phyloP scores from a whole-genome alignment of 2,888 invertebrate species.

The Deroplatys truncata region DNA sequence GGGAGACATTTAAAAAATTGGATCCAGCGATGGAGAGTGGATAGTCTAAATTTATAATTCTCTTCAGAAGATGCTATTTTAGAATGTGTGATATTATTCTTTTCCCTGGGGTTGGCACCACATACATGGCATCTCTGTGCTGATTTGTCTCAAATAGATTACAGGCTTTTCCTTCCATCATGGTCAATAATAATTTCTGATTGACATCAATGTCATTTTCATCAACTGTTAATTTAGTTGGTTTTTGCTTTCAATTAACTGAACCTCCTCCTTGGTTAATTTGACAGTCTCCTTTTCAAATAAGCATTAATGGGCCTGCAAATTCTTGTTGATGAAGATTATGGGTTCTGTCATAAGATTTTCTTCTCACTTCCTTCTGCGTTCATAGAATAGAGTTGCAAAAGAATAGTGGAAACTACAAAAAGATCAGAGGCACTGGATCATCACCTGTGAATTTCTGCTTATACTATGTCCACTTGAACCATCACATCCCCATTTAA shows the following conservation, averaged over 20 bases:
- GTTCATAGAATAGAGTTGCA: too few relatives aligned
- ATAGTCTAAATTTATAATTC: slow-evolving; percentile 29
- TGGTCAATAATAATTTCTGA: slow-evolving; percentile 29
- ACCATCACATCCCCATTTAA: too few relatives aligned
- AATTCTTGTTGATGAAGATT: too few relatives aligned
- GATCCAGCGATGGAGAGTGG: slow-evolving; percentile 38
- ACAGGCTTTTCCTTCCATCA: slow-evolving; percentile 31
- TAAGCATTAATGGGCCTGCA: too few relatives aligned
- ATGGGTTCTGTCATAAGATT: too few relatives aligned
- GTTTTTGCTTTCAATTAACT: slow-evolving; percentile 29
- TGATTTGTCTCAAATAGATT: slow-evolving; percentile 30
- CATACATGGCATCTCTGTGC: slow-evolving; percentile 29
- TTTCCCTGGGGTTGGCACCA: slow-evolving; percentile 29
- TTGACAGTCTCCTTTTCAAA: too few relatives aligned
- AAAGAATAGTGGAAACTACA: too few relatives aligned
- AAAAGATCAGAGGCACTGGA: too few relatives aligned
- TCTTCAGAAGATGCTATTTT: background rate
- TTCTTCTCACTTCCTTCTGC: too few relatives aligned
- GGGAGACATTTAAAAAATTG: slow-evolving; percentile 34
- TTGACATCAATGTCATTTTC: slow-evolving; percentile 11
- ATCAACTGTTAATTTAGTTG: background rate
- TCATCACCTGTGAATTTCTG: too few relatives aligned
- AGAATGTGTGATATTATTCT: background rate
- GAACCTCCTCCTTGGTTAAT: slow-evolving; percentile 23
- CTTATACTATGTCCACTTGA: too few relatives aligned